These are phyloP conservation scores for Lates calcarifer DNA, from an alignment of 2,113 vertebrate genomes.

Conservation along the genomic window DNA sequence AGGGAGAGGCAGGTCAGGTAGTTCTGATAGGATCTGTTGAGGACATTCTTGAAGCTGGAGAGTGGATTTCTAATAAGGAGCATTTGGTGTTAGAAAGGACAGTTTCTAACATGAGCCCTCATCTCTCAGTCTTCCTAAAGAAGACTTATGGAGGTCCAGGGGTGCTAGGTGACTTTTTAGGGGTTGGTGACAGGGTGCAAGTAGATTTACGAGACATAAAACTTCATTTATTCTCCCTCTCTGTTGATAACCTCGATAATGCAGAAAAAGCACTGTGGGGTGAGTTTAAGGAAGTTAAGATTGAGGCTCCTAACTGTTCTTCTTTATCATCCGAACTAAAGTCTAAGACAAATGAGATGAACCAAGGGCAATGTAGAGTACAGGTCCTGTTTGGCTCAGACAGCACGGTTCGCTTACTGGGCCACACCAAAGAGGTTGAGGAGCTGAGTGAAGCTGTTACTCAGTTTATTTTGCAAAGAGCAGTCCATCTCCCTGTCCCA, in stretches of 20 bases:
- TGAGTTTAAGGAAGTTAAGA: conserved; percentile 52
- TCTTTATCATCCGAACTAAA: conserved; percentile 37
- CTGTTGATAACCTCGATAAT: conserved; percentile 24
- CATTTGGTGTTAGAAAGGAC: conserved; percentile 31
- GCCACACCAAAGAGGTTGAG: conserved; percentile 53
- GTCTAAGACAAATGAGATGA: conserved; percentile 39
- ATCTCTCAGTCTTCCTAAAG: conserved; percentile 60
- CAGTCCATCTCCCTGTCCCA: conserved; percentile 47
- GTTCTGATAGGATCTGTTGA: conserved; percentile 50
- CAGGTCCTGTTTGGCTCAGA: conserved; percentile 9
- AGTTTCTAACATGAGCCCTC: conserved; percentile 45
- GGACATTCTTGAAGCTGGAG: conserved; percentile 57
- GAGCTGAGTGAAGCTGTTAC: conserved; percentile 42
- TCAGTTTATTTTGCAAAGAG: conserved; percentile 48
- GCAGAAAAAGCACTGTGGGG: conserved; percentile 26
- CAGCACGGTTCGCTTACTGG: conserved; percentile 38
- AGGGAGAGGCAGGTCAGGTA: conserved; percentile 47
- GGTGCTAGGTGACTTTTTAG: conserved; percentile 45
- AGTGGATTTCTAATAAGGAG: conserved; percentile 37
- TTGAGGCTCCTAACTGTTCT: conserved; percentile 23
- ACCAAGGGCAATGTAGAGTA: conserved; percentile 30
- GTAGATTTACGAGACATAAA: conserved; percentile 60
- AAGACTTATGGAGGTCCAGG: conserved; percentile 32
- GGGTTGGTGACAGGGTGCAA: conserved; percentile 38
- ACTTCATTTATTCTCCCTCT: conserved; percentile 56